A percentile compares a stretch with the other conserved stretches of the same genome.
These are phyloP conservation scores for Colius striatus DNA, from an alignment of 2,113 vertebrate genomes.

Conservation along the genomic window DNA sequence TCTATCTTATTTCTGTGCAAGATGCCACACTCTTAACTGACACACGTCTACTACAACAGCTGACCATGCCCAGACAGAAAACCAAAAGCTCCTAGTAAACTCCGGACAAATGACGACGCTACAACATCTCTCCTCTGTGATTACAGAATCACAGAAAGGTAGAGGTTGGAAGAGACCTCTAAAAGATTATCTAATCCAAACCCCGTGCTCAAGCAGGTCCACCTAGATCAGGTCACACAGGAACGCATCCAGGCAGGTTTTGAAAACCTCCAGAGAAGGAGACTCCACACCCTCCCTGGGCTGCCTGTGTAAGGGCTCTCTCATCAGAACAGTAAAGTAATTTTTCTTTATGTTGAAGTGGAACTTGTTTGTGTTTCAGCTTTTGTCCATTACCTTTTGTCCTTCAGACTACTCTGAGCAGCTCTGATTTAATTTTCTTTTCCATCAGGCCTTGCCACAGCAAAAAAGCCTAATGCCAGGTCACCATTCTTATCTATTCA, in stretches of 20 bases:
- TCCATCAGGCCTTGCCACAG: not conserved
- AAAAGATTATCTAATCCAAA: no score
- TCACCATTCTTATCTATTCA: not conserved
- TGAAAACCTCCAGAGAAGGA: no score
- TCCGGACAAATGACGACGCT: not conserved
- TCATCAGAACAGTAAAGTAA: no score
- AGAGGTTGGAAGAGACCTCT: no score
- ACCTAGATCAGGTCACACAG: no score
- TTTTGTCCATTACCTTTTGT: no score
- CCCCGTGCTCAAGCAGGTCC: no score
- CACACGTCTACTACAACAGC: not conserved
- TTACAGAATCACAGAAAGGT: not conserved
- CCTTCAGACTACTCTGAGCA: not conserved
- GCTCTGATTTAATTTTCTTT: not conserved
- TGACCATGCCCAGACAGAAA: not conserved
- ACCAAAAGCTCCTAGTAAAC: not conserved
- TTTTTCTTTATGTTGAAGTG: no score
- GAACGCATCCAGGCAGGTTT: no score
- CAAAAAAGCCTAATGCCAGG: not conserved
- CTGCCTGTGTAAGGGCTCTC: no score
- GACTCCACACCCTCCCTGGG: no score
- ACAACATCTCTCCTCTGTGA: not conserved
- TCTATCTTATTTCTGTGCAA: not conserved
- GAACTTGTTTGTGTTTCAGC: no score
- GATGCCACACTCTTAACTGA: not conserved